Base-by-base conservation (phyloP, 2,888 invertebrate species). In the Atrina japonica region DNA sequence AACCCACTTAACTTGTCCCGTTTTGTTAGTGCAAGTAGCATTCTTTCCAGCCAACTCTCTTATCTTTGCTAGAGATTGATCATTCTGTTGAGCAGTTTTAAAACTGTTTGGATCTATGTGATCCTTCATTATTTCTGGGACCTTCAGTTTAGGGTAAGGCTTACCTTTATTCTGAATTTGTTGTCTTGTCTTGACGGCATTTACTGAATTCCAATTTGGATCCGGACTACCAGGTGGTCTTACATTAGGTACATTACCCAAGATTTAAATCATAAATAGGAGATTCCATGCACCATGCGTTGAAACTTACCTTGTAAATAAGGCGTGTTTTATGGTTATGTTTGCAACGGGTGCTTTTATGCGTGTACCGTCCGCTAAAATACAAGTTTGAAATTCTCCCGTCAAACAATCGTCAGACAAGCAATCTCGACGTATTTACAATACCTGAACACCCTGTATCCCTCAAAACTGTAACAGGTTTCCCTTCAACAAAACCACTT, bases 391-490 rank as follows among this genome's bases (percentile, higher is more conserved):
- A 16, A 43, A 35, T 43, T 47, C 41, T 14, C 40, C 71, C 14
- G 66, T 66, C n/a, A 53, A 41, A 14, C 7, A 11, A 25, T 43
- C 55, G 16, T 52, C 49, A 18, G 3, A 7, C 21, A 72, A 49
- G 16, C 52, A n/a, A 27, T 35, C 30, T 16, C 35, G 45, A 25
- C 35, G 29, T 18, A 73, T 55, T n/a, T n/a, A 70, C 73, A 16
- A 70, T 60, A 40, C 69, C 69, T 45, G 45, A 65, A 52, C 61
- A 73, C 2, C 66, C 69, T 21, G 61, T 66, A 47, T 70, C 73
- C 35, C 73, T 14, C 35, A 73, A 50, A 18, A 65, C 68, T 29
- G 29, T 47, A 7, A 72, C 56, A 18, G n/a, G 21, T 18, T 47
- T 60, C n/a, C 49, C 49, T 23, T 49, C 40, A 14, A 29, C 50